These are phyloP conservation scores for Crenuchus spilurus DNA, from an alignment of 2,797 vertebrate species.

Conservation along the genomic window DNA sequence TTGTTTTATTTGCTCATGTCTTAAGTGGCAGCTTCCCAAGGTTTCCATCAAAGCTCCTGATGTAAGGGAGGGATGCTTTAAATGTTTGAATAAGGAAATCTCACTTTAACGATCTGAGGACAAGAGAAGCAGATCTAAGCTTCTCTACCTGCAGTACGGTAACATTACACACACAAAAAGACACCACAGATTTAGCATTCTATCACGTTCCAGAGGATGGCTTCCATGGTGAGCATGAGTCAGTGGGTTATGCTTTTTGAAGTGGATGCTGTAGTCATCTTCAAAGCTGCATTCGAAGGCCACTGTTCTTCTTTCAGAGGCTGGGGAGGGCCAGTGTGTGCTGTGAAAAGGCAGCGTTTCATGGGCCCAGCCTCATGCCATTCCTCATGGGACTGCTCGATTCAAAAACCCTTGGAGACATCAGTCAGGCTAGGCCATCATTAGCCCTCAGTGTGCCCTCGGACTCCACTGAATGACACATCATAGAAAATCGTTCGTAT, in stretches of 20 bases:
- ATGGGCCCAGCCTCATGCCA: conserved; percentile 20
- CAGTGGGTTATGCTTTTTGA: conserved; percentile 62
- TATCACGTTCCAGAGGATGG: neutral
- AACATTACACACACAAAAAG: conserved; percentile 35
- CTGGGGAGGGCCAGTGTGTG: conserved; percentile 30
- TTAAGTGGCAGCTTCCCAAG: conserved; percentile 56
- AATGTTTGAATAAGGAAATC: conserved; percentile 59
- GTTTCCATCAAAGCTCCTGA: conserved; percentile 57
- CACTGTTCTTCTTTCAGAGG: conserved; percentile 48
- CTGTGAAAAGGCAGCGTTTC: conserved; percentile 42
- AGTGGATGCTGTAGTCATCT: conserved; percentile 58
- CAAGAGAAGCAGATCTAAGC: conserved; percentile 49
- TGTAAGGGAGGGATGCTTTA: conserved; percentile 25
- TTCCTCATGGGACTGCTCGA: conserved; percentile 36
- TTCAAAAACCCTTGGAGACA: conserved; percentile 7
- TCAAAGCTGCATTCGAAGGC: conserved; percentile 65
- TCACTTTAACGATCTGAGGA: conserved; percentile 56
- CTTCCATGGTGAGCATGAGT: neutral
- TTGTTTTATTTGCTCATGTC: conserved; percentile 64
- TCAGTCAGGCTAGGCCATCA: conserved; percentile 20
- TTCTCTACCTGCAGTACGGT: conserved; percentile 36
- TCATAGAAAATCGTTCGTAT: conserved; percentile 8
- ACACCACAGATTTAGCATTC: neutral
- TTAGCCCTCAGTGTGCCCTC: conserved; percentile 3
- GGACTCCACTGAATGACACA: conserved; percentile 6